Conservation (phyloP, 1,140 invertebrate genomes). For the Zaprionus lachaisei region DNA sequence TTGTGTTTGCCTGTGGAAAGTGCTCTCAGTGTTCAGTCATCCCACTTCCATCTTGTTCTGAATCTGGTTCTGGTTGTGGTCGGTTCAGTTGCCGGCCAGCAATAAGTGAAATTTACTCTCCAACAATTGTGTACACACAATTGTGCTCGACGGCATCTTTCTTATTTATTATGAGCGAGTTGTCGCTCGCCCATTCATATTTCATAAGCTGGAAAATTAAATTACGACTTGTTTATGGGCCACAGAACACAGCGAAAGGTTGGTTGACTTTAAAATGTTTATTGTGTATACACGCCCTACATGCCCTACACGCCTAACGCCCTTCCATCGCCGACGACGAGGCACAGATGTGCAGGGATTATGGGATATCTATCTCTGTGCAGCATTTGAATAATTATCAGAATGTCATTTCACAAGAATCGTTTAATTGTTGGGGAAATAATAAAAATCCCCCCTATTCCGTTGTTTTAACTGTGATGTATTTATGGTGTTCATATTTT, state of each 20-base stretch:
- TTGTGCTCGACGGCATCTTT: constrained; percentile 42
- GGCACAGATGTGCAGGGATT: not conserved
- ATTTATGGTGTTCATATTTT: not conserved
- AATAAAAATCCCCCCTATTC: not conserved
- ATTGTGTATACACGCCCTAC: not conserved
- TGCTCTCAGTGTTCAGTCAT: not conserved
- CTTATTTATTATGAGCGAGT: constrained; percentile 63
- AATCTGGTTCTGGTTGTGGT: too few species aligned
- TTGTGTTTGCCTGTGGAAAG: constrained; percentile 47
- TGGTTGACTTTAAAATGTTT: constrained; percentile 2
- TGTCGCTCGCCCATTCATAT: constrained; percentile 54
- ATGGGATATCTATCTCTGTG: not conserved
- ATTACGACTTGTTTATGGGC: constrained; percentile 40
- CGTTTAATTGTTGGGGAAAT: not conserved
- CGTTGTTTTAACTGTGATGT: not conserved
- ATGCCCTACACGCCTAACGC: not conserved
- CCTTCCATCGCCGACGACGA: not conserved
- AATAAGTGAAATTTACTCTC: constrained; percentile 64
- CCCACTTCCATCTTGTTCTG: not conserved
- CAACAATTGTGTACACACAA: constrained; percentile 54
- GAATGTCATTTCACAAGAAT: not conserved
- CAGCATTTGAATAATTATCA: not conserved
- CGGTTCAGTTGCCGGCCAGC: constrained; percentile 11
- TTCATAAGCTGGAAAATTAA: constrained; percentile 66
- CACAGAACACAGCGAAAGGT: constrained; percentile 15